These are phyloP conservation scores for Colossoma macropomum DNA, from an alignment of 2,113 vertebrate species.

Conservation along the genomic window DNA sequence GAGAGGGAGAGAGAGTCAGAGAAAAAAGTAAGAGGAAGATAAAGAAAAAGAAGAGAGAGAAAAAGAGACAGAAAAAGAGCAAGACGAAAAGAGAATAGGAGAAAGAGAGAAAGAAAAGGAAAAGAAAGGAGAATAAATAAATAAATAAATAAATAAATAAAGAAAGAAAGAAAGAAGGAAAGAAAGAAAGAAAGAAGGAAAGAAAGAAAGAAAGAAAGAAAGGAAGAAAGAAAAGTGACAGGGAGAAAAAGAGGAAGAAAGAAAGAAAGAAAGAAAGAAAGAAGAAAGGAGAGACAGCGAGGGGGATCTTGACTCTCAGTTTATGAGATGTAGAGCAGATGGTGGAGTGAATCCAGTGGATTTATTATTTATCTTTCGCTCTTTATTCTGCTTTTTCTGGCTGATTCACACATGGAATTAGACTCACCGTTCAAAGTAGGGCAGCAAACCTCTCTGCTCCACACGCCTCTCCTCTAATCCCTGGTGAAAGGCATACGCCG, in stretches of 20 bases:
- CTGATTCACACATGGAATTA: slow-evolving; percentile 21
- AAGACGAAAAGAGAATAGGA: background rate
- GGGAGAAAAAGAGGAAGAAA: background rate
- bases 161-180: too few relatives aligned
- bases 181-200: background rate
- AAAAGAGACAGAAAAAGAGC: background rate
- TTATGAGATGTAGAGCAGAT: background rate
- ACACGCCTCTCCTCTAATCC: slow-evolving; percentile 18
- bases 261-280: background rate
- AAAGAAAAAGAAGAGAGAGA: background rate
- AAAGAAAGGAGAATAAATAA: too few relatives aligned
- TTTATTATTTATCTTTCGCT: slow-evolving; percentile 1
- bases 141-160: too few relatives aligned
- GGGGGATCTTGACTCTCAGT: background rate
- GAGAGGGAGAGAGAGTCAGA: background rate
- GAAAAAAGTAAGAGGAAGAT: background rate
- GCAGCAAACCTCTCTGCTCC: background rate
- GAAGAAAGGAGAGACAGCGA: background rate
- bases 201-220: background rate
- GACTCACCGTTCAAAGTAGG: slow-evolving; percentile 18
- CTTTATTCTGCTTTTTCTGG: background rate
- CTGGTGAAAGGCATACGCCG: background rate
- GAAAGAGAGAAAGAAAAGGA: too few relatives aligned
- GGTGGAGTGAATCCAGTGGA: background rate
- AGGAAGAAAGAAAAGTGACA: background rate